Evolutionary conservation across 2,797 vertebrate species (phyloP).

Genomic region (Helarctos malayanus): DNA sequence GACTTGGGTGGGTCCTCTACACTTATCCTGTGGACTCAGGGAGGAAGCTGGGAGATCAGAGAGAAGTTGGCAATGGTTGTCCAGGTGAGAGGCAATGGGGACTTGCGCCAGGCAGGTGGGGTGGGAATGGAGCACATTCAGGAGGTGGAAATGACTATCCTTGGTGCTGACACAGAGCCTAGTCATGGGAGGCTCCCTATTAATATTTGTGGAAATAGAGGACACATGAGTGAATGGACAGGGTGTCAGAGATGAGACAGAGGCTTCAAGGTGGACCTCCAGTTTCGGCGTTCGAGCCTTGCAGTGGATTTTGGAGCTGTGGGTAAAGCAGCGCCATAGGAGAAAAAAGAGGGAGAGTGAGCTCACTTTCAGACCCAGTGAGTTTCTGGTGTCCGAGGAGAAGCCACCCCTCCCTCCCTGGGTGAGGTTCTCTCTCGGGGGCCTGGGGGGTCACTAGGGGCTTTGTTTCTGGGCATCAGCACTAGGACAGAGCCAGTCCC

Average conservation of each 20-base stretch:
- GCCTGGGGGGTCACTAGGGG: neutral
- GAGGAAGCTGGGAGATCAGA: neutral
- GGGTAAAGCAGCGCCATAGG: neutral
- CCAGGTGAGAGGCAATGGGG: neutral
- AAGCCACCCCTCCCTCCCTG: neutral
- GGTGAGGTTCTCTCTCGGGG: neutral
- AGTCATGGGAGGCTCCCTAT: neutral
- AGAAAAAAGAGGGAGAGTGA: neutral
- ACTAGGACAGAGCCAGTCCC: neutral
- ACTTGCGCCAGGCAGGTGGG: neutral
- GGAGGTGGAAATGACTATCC: neutral
- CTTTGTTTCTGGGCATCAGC: neutral
- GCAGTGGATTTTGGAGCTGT: neutral
- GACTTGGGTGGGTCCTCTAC: neutral
- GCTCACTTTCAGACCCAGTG: fast-evolving
- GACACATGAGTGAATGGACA: neutral
- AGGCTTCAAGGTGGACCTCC: neutral
- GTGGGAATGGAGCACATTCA: fast-evolving
- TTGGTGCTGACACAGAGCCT: neutral
- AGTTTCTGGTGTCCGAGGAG: neutral
- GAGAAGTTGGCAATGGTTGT: fast-evolving
- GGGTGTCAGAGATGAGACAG: fast-evolving
- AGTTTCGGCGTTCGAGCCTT: neutral
- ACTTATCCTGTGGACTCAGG: neutral
- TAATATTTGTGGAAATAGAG: neutral